Conservation (phyloP, 2,888 invertebrate genomes). For the Tachystola acroxantha region DNA sequence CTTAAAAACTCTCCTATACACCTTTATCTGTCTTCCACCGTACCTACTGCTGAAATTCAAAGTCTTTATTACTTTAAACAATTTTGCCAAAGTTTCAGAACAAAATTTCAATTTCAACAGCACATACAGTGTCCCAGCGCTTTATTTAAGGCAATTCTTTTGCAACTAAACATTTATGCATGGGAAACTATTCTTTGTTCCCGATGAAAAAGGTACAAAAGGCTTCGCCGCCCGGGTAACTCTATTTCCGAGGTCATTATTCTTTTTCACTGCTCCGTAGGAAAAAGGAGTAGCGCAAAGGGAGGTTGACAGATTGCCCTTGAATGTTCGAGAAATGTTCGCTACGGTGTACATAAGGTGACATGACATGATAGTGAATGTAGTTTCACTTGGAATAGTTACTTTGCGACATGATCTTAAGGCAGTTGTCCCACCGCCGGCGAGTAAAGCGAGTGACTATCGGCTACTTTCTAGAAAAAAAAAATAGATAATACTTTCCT, state of each 20-base stretch:
- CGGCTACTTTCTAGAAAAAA: no score
- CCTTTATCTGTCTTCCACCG: no score
- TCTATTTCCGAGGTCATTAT: conserved; percentile 13
- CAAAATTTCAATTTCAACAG: no score
- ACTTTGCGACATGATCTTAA: no score
- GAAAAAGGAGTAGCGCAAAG: conserved; percentile 7
- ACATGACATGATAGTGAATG: conserved; percentile 3
- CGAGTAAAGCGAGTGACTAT: no score
- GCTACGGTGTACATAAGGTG: conserved; percentile 1
- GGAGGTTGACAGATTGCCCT: conserved; percentile 11
- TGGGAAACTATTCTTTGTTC: conserved; percentile 10
- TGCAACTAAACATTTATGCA: conserved; percentile 1
- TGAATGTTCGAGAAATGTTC: conserved; percentile 11
- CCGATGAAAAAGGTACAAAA: conserved; percentile 9
- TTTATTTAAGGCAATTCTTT: conserved; percentile 8
- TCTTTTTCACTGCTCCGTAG: conserved; percentile 11
- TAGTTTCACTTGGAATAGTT: not conserved
- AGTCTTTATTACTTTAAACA: no score
- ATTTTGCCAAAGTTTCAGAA: no score
- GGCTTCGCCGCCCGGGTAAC: conserved; percentile 5
- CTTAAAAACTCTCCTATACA: no score
- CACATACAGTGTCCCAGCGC: conserved; percentile 3
- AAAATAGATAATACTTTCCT: no score
- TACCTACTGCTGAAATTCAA: no score
- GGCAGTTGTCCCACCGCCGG: no score